Evolutionary conservation across 1,140 invertebrate species (phyloP).

Genomic region (Ooceraea biroi): DNA sequence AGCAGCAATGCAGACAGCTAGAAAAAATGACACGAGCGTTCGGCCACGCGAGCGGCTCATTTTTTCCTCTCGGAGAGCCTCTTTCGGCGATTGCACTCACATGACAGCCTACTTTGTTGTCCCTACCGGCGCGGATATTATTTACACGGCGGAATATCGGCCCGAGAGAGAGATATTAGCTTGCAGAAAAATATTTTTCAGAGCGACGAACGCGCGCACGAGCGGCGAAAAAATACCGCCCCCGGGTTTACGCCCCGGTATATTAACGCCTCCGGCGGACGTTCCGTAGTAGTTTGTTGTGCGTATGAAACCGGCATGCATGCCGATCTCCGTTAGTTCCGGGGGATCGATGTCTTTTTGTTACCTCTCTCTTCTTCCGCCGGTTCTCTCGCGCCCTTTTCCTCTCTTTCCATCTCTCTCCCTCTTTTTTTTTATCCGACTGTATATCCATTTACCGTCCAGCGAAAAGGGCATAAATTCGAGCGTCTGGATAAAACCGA

Average conservation of each 20-base stretch:
- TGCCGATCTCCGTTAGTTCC: conserved; percentile 69
- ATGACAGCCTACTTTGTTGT: conserved; percentile 68
- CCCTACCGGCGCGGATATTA: conserved; percentile 65
- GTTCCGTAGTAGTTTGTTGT: conserved; percentile 70
- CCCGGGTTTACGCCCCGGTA: conserved; percentile 64
- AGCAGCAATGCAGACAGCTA: conserved; percentile 9
- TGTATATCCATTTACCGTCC: conserved; percentile 51
- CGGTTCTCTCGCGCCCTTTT: conserved; percentile 6
- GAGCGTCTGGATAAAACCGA: conserved; percentile 59
- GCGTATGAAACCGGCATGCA: conserved; percentile 67
- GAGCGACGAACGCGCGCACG: conserved; percentile 47
- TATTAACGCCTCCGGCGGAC: conserved; percentile 72
- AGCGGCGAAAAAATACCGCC: conserved; percentile 69
- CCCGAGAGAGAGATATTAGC: conserved; percentile 74
- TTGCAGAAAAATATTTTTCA: conserved; percentile 77
- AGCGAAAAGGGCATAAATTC: conserved; percentile 59
- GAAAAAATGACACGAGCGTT: conserved; percentile 45
- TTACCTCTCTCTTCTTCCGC: conserved; percentile 55
- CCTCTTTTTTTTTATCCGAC: not conserved
- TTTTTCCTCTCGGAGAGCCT: conserved; percentile 42
- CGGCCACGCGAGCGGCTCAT: conserved; percentile 43
- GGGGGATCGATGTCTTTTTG: conserved; percentile 66
- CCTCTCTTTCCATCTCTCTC: conserved; percentile 17
- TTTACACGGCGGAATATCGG: conserved; percentile 75
- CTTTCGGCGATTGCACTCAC: conserved; percentile 51